Evolutionary conservation across 1,140 invertebrate genomes (phyloP).

Genomic region (Heliconius congener): DNA sequence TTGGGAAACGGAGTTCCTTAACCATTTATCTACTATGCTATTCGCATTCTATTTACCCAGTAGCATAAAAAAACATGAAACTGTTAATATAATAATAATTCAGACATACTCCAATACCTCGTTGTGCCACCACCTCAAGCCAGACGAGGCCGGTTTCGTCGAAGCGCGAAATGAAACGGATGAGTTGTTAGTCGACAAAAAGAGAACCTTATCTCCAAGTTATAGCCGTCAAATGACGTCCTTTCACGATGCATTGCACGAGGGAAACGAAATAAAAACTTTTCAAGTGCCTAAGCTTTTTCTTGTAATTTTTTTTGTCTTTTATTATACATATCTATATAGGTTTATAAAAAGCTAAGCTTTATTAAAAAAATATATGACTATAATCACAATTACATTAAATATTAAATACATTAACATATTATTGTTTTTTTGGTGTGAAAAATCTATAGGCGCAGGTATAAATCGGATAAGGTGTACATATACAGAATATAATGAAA

Average conservation of each 20-base stretch:
- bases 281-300: slow-evolving; percentile 1
- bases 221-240: slow-evolving; percentile 36
- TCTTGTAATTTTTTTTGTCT: neutral
- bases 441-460: too few relatives aligned
- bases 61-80: too few relatives aligned
- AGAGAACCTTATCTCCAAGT: slow-evolving; percentile 38
- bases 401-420: too few relatives aligned
- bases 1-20: too few relatives aligned
- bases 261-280: slow-evolving; percentile 33
- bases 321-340: neutral
- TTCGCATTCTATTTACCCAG: too few relatives aligned
- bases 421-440: too few relatives aligned
- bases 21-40: too few relatives aligned
- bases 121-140: slow-evolving; percentile 21
- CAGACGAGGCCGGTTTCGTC: slow-evolving; percentile 24
- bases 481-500: too few relatives aligned
- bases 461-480: too few relatives aligned
- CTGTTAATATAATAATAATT: neutral
- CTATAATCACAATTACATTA: too few relatives aligned
- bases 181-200: slow-evolving; percentile 54
- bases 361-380: too few relatives aligned
- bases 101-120: neutral
- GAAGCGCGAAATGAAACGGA: slow-evolving; percentile 56
- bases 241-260: slow-evolving; percentile 39
- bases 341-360: too few relatives aligned